Base-by-base conservation (phyloP, 2,797 vertebrate genomes). In the Gymnocypris eckloni region DNA sequence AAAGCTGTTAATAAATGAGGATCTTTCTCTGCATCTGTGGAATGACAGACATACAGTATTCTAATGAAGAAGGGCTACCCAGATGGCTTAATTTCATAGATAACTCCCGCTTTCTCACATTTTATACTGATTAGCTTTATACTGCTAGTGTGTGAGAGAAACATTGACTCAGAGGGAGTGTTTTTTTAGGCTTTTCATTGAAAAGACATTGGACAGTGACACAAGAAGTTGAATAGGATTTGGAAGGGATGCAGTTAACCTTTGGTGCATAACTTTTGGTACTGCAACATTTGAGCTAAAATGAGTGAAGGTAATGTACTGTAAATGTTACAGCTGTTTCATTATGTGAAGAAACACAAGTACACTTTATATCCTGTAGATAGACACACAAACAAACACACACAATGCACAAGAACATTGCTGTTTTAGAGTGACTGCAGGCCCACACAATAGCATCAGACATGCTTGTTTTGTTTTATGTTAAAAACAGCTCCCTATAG, bases 1-100 rank as follows among this genome's bases (percentile, higher is more conserved):
- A 96, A 96, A 95, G 93, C 96, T 95, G 95, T 97, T 97, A 96
- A 96, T 96, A 97, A 96, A 97, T 95, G 95, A 93, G 93, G 94
- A 95, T 95, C 95, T 96, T 95, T 95, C 94, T 94, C 94, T 95
- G 95, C 96, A 96, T 97, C 96, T 97, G 96, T 96, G 95, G 94
- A 95, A 96, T 96, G 94, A 96, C 95, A 96, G 94, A 94, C 90
- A 92, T 91, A 85, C 84, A 88, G 95, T 95, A 96, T 96, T 96
- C 93, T 96, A 96, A 96, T 96, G 94, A 97, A 96, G 95, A 95
- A 95, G 95, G 94, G 94, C 94, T 93, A 95, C 94, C 95, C 96
- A 97, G 96, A 97, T 97, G 96, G 96, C 95, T 96, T 94, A 93
- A 95, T 95, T 95, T 93, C 94, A 92, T 86, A 82, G 79, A 81